Evolutionary conservation across 2,888 invertebrate genomes (phyloP).

Genomic region (Andrena haemorrhoa): DNA sequence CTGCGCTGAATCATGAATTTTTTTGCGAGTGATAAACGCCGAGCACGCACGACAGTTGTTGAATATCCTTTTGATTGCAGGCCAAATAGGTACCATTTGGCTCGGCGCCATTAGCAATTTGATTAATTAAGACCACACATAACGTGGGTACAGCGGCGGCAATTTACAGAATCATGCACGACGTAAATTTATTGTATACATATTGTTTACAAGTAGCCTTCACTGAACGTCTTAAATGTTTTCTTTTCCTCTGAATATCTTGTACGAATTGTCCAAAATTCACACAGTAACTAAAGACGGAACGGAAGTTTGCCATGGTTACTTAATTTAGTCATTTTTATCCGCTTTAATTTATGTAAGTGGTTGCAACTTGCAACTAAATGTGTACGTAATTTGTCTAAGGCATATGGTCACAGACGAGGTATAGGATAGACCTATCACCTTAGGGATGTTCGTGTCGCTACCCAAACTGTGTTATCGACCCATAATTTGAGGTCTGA

Average conservation of each 20-base stretch:
- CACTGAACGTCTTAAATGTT: conserved; percentile 6
- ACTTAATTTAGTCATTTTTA: not conserved
- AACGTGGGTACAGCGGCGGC: conserved; percentile 18
- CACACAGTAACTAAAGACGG: too few species aligned
- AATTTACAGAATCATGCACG: conserved; percentile 18
- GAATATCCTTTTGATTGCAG: conserved; percentile 62
- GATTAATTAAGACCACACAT: conserved; percentile 72
- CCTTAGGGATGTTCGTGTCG: too few species aligned
- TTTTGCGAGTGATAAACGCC: not conserved
- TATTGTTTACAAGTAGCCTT: conserved; percentile 23
- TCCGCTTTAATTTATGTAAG: not conserved
- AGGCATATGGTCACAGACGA: too few species aligned
- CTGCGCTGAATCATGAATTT: not conserved
- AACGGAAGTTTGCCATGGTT: not conserved
- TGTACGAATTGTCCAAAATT: not conserved
- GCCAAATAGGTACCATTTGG: conserved; percentile 69
- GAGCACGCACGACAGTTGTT: conserved; percentile 33
- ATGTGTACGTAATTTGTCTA: too few species aligned
- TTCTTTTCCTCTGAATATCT: not conserved
- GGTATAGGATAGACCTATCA: too few species aligned
- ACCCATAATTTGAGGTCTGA: too few species aligned
- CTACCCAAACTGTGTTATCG: too few species aligned
- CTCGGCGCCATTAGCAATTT: conserved; percentile 65
- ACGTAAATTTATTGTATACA: conserved; percentile 4
- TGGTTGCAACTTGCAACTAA: too few species aligned